Percentiles rank a stretch among this genome's conserved stretches.
Evolutionary conservation across 2,113 vertebrate genomes (phyloP).

Genomic region (Pteropus alecto): DNA sequence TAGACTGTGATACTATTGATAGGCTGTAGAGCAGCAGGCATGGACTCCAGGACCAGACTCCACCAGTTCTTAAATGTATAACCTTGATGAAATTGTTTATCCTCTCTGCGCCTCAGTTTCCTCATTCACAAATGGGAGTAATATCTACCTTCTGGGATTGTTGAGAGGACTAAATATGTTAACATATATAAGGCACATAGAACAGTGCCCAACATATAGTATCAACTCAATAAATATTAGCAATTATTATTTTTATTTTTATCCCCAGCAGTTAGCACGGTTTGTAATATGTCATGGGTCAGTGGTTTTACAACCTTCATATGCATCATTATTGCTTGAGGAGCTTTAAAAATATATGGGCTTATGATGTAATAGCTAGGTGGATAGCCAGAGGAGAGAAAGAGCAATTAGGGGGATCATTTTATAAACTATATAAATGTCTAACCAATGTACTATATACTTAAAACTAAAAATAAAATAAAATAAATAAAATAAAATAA

Average conservation of each 20-base stretch:
- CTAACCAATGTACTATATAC: too few species aligned
- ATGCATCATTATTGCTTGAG: neutral
- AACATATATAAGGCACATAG: neutral
- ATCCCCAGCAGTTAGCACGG: neutral
- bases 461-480: too few species aligned
- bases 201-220: neutral
- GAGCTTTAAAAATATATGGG: neutral
- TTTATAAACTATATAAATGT: too few species aligned
- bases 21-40: neutral
- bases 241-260: constrained; percentile 7
- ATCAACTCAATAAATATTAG: neutral
- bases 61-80: neutral
- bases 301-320: neutral
- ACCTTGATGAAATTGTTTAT: neutral
- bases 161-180: constrained; percentile 4
- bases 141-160: neutral
- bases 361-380: neutral
- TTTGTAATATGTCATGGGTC: neutral
- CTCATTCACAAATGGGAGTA: neutral
- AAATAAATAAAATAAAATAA: too few species aligned
- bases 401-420: too few species aligned
- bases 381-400: too few species aligned
- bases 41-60: neutral
- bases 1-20: neutral
- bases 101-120: neutral